Evolutionary conservation across 1,140 invertebrate species (phyloP), one percentile per base, ranked within the genome.

Genomic region (Drosophila paulistorum): DNA sequence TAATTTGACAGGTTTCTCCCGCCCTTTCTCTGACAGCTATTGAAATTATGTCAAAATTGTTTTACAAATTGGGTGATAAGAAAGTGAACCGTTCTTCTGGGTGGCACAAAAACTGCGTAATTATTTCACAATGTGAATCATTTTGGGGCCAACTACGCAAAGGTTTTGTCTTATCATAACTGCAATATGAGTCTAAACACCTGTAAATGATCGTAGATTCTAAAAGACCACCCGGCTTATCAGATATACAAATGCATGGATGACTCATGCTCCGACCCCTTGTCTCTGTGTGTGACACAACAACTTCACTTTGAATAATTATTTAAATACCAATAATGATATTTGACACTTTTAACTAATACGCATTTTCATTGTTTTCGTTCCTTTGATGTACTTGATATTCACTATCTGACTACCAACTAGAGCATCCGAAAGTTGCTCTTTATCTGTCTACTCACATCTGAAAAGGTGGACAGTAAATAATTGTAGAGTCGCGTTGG

Each of bases 401-500:
- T 26, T 26, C 23, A 30, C 30, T 30, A 30, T 30, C 30, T 0
- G 30, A 39, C 13, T 13, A 13, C 2, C 11, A 39, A 39, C 11
- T 39, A 2, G 37, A 39, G 37, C 14, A 23, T 30, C 30, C 30
- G 30, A 30, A 30, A 30, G 14, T 11, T 35, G 7, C 11, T 20
- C 33, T 39, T 57, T 64, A 13, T 7, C 23, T 26, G 14, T 42
- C 4, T 76, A 87, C 82, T 82, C 70, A 81, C 74, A 55, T 73
- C 62, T 59, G 62, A 66, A 57, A 7, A 51, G 33, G 45, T 58
- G 51, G 58, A 71, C 48, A 60, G 17, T 23, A 51, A 51, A 51
- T 51, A 77, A 54, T 86, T 65, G 67, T 86, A 57, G 54, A 83
- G 70, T 76, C 63, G 74, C 83, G 75, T 67, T 39, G 37, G 72